Base-by-base conservation (phyloP, 1,140 invertebrate species). In the Steinernema feltiae region DNA sequence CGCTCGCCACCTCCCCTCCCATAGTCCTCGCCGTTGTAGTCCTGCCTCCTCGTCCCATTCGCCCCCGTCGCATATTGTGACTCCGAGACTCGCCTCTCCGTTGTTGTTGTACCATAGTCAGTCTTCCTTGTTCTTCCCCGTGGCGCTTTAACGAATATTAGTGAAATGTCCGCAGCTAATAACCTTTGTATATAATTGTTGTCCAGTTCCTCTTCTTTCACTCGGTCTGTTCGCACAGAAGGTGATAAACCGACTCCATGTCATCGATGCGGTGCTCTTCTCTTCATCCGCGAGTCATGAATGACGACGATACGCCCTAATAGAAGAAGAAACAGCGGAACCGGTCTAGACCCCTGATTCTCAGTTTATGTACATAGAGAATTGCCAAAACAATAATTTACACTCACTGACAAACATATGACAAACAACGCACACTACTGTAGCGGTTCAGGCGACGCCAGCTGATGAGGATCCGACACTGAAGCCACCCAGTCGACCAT, bases 101-200 rank as follows among this genome's bases (percentile, higher is more conserved):
- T 63, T 27, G 53, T 63, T 63, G 53, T 63, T 63, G 24, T 63
- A 3, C 3, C 24, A 15, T 63, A 41, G 35, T 41, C 35, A 41
- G 18, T 18, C 35, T 18, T 41, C 35, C 35, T 41, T 41, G 35
- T 41, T 41, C 7, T 27, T 63, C 24, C 53, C 53, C 12, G 53
- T 63, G 53, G 53, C 24, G 53, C 53, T 63, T 63, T 63, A 63
- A 63, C 24, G 35, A 41, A 41, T 7, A 41, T 7, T 7, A 63
- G 53, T 21, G 53, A 63, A 27, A 63, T 3, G 53, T 63, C 53
- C 53, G 53, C 53, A 41, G 35, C 35, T 63, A 63, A 63, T 63
- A 63, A 63, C 53, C 53, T 63, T 63, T 63, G 53, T 63, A 63
- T 63, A 63, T 63, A 63, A 27, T 63, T 63, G 12, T 27, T 63